phyloP scores from a whole-genome alignment of 2,113 vertebrate genomes.

The Colaptes auratus region DNA sequence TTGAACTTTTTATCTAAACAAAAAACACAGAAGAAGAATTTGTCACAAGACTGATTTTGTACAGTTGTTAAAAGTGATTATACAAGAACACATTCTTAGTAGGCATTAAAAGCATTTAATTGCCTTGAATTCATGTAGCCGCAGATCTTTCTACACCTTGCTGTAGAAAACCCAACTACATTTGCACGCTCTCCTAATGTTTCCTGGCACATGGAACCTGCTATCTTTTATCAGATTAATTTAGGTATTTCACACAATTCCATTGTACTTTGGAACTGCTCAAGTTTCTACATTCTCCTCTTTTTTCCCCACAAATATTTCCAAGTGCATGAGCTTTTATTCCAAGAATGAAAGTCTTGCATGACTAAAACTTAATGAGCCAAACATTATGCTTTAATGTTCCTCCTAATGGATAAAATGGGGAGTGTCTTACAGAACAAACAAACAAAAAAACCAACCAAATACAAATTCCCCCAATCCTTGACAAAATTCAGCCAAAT shows the following conservation, averaged over 20 bases:
- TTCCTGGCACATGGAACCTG: neutral
- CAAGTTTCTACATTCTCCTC: neutral
- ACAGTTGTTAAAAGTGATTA: slow-evolving; percentile 59
- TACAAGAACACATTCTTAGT: slow-evolving; percentile 29
- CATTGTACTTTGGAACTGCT: neutral
- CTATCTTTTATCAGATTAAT: slow-evolving; percentile 8
- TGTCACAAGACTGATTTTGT: slow-evolving; percentile 70
- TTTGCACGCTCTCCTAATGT: slow-evolving; percentile 12
- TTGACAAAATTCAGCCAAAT: neutral
- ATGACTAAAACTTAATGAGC: slow-evolving; percentile 12
- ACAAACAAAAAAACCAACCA: neutral
- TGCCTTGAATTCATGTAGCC: neutral
- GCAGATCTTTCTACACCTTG: slow-evolving; percentile 22
- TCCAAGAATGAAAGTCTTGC: neutral
- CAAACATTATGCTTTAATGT: neutral
- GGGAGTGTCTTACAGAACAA: neutral
- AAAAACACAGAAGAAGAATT: slow-evolving; percentile 62
- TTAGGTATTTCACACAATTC: neutral
- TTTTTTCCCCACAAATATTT: neutral
- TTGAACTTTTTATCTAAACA: slow-evolving; percentile 76
- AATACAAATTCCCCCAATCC: neutral
- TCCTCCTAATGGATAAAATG: neutral
- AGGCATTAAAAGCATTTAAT: slow-evolving; percentile 65
- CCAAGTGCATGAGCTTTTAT: neutral
- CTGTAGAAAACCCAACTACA: neutral